Conservation (phyloP, 1,140 invertebrate species). For the Eurosta solidaginis region DNA sequence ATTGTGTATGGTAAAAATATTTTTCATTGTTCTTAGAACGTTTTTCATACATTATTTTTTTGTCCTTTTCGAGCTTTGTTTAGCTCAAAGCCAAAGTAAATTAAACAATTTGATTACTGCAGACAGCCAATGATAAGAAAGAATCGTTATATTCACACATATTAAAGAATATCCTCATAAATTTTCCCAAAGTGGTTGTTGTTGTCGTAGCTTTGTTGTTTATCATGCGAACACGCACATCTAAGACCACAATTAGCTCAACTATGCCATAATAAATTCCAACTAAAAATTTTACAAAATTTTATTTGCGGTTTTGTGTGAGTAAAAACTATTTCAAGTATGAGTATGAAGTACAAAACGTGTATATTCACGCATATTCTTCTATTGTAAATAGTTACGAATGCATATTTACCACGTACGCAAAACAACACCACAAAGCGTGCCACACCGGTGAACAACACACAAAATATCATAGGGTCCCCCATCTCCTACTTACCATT, state of each 20-base stretch:
- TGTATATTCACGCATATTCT: background rate
- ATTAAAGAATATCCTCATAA: too few species aligned
- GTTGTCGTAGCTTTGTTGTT: background rate
- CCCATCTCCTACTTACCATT: background rate
- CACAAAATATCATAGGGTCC: background rate
- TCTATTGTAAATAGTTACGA: background rate
- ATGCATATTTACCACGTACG: background rate
- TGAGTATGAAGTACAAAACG: background rate
- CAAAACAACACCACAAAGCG: background rate
- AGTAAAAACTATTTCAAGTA: background rate
- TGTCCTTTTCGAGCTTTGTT: too few species aligned
- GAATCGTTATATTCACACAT: too few species aligned
- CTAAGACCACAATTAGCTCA: background rate
- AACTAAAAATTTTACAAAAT: constrained; percentile 5
- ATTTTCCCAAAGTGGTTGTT: too few species aligned
- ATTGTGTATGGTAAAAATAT: too few species aligned
- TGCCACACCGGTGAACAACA: constrained; percentile 6
- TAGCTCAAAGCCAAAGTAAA: too few species aligned
- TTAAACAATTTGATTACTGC: too few species aligned
- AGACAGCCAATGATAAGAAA: too few species aligned
- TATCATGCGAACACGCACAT: background rate
- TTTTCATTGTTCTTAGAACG: too few species aligned
- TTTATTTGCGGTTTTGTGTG: background rate
- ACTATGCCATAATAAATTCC: constrained; percentile 17
- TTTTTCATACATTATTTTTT: too few species aligned